Evolutionary conservation across 2,888 invertebrate genomes (phyloP).

Genomic region (Ectobius pallidus): DNA sequence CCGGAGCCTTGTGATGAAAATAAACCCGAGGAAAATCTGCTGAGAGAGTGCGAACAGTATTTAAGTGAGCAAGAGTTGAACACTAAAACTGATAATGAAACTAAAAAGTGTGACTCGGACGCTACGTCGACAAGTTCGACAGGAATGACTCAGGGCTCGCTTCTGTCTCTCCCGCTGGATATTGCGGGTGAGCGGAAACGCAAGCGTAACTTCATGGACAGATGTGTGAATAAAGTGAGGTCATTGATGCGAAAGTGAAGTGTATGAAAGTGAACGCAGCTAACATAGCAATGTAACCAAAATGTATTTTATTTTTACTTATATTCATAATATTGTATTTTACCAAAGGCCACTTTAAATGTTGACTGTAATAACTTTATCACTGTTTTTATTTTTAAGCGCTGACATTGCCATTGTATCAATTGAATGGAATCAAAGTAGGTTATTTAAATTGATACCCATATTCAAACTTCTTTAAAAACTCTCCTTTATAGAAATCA

Average conservation of each 20-base stretch:
- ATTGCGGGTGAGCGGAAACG: conserved; percentile 67
- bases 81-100: background rate
- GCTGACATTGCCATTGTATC: no score
- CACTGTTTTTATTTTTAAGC: no score
- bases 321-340: conserved; percentile 34
- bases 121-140: conserved; percentile 18
- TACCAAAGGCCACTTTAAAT: conserved; percentile 38
- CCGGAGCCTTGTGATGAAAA: conserved; percentile 28
- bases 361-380: conserved; percentile 11
- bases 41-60: conserved; percentile 44
- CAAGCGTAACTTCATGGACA: conserved; percentile 83
- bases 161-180: conserved; percentile 62
- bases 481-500: no score
- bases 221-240: conserved; percentile 82
- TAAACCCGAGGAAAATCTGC: conserved; percentile 35
- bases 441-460: no score
- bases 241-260: conserved; percentile 66
- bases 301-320: conserved; percentile 27
- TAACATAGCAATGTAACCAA: conserved; percentile 23
- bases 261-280: conserved; percentile 7
- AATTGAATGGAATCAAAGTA: no score
- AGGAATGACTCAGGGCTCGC: conserved; percentile 57
- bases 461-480: no score
- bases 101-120: conserved; percentile 26
- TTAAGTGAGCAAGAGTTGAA: conserved; percentile 42